Evolutionary conservation across 1,140 invertebrate genomes (phyloP), one percentile per base, ranked within the genome.

Genomic region (Tetraneura akinire): DNA sequence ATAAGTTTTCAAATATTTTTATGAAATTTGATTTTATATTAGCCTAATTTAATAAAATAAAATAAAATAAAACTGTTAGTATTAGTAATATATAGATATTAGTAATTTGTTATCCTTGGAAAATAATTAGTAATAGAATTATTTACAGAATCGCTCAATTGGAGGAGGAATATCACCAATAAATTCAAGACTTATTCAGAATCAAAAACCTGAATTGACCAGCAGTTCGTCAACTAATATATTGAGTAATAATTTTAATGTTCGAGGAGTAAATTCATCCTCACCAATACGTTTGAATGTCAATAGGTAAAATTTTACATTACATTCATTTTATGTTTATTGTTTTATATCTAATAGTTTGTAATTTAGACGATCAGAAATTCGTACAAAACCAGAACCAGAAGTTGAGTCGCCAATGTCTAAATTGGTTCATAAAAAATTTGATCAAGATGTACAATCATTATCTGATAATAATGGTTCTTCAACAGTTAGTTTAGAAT

Each of bases 401-500:
- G 55, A 78, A 78, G 21, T 62, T 47, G 74, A 62, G 2, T 78
- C 74, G 1, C 74, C 74, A 11, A 78, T 78, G 74, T 78, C 74
- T 26, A 78, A 78, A 62, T 78, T 42, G 47, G 55, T 62, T 78
- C 74, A 78, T 47, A 78, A 78, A 60, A 78, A 78, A 47, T 62
- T 78, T 42, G 74, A 78, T 1, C 74, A 78, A 60, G 74, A 78
- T 45, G 11, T 78, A 60, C 21, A 21, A 26, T 42, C 6, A 16
- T 16, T 26, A 18, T 47, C 55, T 78, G 74, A 62, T 62, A 78
- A 78, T 45, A 78, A 47, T 47, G 53, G 26, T 37, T 62, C 16
- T 60, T 60, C 53, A 26, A 78, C 57, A 26, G 74, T 78, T 45
- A 78, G 55, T 1, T 87, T 98, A 26, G 93, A 97, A 85, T 92